A percentile compares a stretch with the other conserved stretches of the same genome.
These are phyloP conservation scores for Bovichtus variegatus DNA, from an alignment of 2,797 vertebrate species.

Conservation along the genomic window DNA sequence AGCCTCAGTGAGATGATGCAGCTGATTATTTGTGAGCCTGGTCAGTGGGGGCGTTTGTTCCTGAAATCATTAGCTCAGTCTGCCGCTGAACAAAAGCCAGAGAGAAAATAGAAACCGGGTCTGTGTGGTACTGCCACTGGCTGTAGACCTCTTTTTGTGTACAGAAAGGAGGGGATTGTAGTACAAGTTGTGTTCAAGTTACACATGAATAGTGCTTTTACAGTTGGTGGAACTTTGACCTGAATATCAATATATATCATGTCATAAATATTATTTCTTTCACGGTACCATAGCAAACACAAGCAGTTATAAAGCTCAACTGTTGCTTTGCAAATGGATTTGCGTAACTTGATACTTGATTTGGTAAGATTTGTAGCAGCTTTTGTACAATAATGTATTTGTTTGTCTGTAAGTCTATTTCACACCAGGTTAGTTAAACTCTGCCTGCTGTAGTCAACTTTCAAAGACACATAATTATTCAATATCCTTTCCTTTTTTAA, in stretches of 20 bases:
- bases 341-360: not conserved
- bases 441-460: not conserved
- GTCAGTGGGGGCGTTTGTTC: slow-evolving; percentile 25
- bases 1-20: slow-evolving; percentile 1
- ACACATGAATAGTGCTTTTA: not conserved
- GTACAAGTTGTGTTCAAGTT: slow-evolving; percentile 7
- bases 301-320: not conserved
- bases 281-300: not conserved
- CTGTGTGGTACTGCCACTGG: slow-evolving; percentile 19
- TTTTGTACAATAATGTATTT: not conserved
- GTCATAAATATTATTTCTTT: not conserved
- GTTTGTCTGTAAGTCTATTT: not conserved
- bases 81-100: slow-evolving; percentile 44
- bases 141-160: slow-evolving; percentile 19
- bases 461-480: not conserved
- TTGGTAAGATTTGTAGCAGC: not conserved
- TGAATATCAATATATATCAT: too few relatives aligned
- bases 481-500: not conserved
- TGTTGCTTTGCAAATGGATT: not conserved
- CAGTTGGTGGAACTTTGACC: slow-evolving; percentile 9
- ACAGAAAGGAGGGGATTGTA: not conserved
- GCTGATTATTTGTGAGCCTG: not conserved
- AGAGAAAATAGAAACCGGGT: slow-evolving; percentile 47
- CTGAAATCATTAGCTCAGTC: slow-evolving; percentile 36
- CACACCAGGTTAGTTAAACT: too few relatives aligned